Base-by-base conservation (phyloP, 2,113 vertebrate genomes). In the Xenotilapia flavipinnis region DNA sequence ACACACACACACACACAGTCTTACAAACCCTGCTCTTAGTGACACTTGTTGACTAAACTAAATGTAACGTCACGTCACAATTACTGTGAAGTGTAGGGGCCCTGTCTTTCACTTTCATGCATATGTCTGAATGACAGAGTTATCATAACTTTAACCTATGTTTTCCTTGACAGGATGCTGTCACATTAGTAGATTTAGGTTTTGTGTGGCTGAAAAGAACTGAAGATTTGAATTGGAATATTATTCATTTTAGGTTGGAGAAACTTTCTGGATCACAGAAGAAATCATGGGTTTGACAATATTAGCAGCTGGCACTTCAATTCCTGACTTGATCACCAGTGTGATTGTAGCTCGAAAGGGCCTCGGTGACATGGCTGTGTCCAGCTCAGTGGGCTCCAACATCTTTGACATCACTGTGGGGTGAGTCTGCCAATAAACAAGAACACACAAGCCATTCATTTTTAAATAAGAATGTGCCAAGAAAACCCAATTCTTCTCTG, bases 361-460 rank as follows among this genome's bases (percentile, higher is more conserved):
- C 79, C 94, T 97, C 0, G 96, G 96, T 6, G 96, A 97, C 95
- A 97, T 97, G 96, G 96, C 96, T 1, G 96, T 97, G 84, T 97
- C 96, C 75, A 97, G 96, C 87, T 97, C 96, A 19, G 96, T 97
- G 80, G 96, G 96, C 73, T 97, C 96, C 65, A 97, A 97, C 95
- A 97, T 97, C 88, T 97, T 97, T 79, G 96, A 97, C 53, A 97
- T 97, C 82, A 97, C 96, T 9, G 96, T 97, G 54, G 96, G 96
- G 96, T 97, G 88, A 94, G 95, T 93, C 7, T 26, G 33, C 7
- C 14, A 65, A 17, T 60, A 33, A 54, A 79, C 28, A 49, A 38
- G 2, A 23, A 62, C 45, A 47, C 45, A 51, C 23, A 33, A 23
- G 6, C 21, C 9, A 13, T 70, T 11, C 5, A 77, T 53, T 73